Percentiles rank a stretch among this genome's conserved stretches.
Evolutionary conservation across 2,888 invertebrate species (phyloP).

Genomic region (Brenthis daphne): DNA sequence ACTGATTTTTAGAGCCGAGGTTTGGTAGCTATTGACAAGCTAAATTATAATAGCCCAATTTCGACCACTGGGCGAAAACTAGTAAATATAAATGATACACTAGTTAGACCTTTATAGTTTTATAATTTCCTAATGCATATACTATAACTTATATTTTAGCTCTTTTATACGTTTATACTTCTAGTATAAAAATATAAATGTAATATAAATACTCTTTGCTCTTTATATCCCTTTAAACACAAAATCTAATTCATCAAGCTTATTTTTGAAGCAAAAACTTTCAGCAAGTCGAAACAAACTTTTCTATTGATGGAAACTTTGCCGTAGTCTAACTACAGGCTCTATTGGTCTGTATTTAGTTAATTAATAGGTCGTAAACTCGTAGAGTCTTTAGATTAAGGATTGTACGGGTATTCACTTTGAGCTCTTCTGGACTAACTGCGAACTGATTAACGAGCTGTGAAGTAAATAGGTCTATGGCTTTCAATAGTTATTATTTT

Average conservation of each 20-base stretch:
- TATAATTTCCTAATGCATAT: too few relatives aligned
- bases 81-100: too few relatives aligned
- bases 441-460: constrained; percentile 31
- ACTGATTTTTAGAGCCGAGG: too few relatives aligned
- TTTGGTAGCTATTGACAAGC: too few relatives aligned
- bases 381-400: constrained; percentile 34
- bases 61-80: too few relatives aligned
- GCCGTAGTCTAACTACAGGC: constrained; percentile 12
- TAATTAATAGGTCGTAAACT: constrained; percentile 41
- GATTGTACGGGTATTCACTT: constrained; percentile 37
- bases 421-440: constrained; percentile 33
- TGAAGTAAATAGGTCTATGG: constrained; percentile 4
- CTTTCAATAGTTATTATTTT: constrained; percentile 13
- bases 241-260: constrained; percentile 12
- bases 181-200: too few relatives aligned
- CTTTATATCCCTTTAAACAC: constrained; percentile 3
- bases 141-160: too few relatives aligned
- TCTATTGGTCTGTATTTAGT: constrained; percentile 34
- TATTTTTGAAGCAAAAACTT: constrained; percentile 14
- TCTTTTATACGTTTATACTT: too few relatives aligned
- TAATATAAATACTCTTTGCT: background rate
- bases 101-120: too few relatives aligned
- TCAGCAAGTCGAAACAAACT: constrained; percentile 6
- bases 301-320: constrained; percentile 19
- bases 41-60: too few relatives aligned